Base-by-base conservation (phyloP, 2,888 invertebrate species). In the Drosophila anceps region DNA sequence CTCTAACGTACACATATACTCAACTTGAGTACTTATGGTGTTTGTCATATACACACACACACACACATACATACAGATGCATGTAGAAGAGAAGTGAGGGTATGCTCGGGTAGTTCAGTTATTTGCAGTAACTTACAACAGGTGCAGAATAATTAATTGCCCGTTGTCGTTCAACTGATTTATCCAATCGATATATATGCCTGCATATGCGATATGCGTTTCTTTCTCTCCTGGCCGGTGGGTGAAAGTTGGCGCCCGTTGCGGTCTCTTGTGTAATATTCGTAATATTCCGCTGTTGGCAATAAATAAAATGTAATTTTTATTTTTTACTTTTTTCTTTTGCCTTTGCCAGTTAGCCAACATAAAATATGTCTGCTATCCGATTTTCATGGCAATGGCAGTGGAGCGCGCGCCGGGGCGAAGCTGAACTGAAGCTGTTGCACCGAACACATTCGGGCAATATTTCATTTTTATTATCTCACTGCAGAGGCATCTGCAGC, bases 391-490 rank as follows among this genome's bases (percentile, higher is more conserved):
- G 91, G 92, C 90, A 91, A 9, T 91, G 84, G 91, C 57, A 72
- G 62, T 74, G 35, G 43, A 57, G 31, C 43, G n/a, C n/a, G n/a
- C n/a, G n/a, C n/a, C n/a, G n/a, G 41, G 90, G 55, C 90, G 41
- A 27, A 41, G 31, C 43, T 20, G 18, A 15, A 24, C 53, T 33
- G 35, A 24, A 39, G 53, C 39, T 61, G 54, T 29, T 67, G 48
- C 75, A 51, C 20, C 29, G 27, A 59, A 53, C 72, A 73, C 66
- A 53, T 18, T 91, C 84, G 83, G 87, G 88, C 84, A 90, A 92
- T 92, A 92, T 91, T 88, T 92, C 92, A 92, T 90, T 92, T 92
- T 92, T 92, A 91, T 91, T 91, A 91, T 91, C 91, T 89, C 37
- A 46, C 54, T 48, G 63, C 79, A 57, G 44, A 27, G 66, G 66